Base-by-base conservation (phyloP, 2,797 vertebrate genomes). In the Arrhamphus sclerolepis region DNA sequence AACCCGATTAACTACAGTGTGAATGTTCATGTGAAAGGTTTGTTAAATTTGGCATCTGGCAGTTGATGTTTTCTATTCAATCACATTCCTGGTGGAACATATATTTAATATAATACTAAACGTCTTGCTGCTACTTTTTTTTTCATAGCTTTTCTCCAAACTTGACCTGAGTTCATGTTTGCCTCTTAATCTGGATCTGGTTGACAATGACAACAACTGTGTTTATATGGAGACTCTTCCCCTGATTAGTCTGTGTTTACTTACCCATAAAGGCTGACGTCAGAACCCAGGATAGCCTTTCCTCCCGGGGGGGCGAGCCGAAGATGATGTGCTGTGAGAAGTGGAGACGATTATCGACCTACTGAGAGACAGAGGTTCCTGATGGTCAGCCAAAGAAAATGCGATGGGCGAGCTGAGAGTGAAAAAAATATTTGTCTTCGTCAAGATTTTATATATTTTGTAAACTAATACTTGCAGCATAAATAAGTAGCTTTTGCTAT, bases 211-310 rank as follows among this genome's bases (percentile, higher is more conserved):
- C 80, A 77, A 77, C 82, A 84, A 51, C 72, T 78, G 64, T 93
- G 91, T 92, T 92, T 92, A 92, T 63, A 70, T 50, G 53, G 21
- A 21, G 51, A 56, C 69, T 79, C 66, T 83, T 86, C 81, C 77
- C 80, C 74, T 48, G 39, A 66, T 83, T 77, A 77, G 49, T 49
- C 42, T 69, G 70, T 93, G 90, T 92, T 92, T 91, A 87, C 87
- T 90, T 87, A 85, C 76, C 81, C 80, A 78, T 84, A 78, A 79
- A 66, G 81, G 57, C 58, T 91, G 89, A 92, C 87, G 88, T 92
- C 90, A 91, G 72, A 66, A 66, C 72, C 66, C 44, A 54, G 79
- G 75, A 75, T 56, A 82, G 70, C 46, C 57, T 60, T 81, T 72
- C 70, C 68, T 86, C 85, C 66, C 75, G 13, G 0, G 13, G 76